phyloP scores from a whole-genome alignment of 2,797 vertebrate species.

The Arnoldichthys spilopterus region DNA sequence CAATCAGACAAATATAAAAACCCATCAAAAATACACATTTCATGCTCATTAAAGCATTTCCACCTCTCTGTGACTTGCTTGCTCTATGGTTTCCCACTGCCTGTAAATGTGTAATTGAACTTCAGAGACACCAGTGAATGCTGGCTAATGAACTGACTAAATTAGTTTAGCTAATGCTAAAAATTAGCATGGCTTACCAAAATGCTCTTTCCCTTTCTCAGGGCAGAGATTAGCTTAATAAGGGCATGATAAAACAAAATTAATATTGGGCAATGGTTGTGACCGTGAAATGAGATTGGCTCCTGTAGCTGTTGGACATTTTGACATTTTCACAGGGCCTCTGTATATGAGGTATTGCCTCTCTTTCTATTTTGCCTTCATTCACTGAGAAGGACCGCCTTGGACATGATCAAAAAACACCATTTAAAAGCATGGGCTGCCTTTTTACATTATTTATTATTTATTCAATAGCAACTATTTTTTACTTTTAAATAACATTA shows the following conservation, averaged over 20 bases:
- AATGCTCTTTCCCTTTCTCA: conserved; percentile 20
- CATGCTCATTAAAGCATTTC: conserved; percentile 67
- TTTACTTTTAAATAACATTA: no score
- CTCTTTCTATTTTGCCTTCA: not conserved
- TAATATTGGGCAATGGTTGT: conserved; percentile 28
- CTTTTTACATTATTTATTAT: no score
- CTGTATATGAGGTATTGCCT: not conserved
- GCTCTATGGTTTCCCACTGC: conserved; percentile 24
- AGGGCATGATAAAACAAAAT: conserved; percentile 31
- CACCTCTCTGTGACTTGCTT: conserved; percentile 5
- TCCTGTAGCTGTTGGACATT: conserved; percentile 24
- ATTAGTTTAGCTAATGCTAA: conserved; percentile 32
- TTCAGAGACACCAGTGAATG: conserved; percentile 29
- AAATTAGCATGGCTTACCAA: conserved; percentile 26
- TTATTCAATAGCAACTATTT: no score
- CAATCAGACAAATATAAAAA: conserved; percentile 34
- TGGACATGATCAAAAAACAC: no score
- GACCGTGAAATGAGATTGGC: conserved; percentile 29
- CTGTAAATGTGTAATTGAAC: conserved; percentile 51
- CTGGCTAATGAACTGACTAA: conserved; percentile 30
- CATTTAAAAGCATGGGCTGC: no score
- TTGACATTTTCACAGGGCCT: conserved; percentile 13
- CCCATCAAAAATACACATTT: conserved; percentile 41
- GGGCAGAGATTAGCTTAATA: conserved; percentile 34
- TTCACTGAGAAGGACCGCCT: not conserved